Evolutionary conservation across 2,888 invertebrate genomes (phyloP).

Genomic region (Endomychus coccineus): DNA sequence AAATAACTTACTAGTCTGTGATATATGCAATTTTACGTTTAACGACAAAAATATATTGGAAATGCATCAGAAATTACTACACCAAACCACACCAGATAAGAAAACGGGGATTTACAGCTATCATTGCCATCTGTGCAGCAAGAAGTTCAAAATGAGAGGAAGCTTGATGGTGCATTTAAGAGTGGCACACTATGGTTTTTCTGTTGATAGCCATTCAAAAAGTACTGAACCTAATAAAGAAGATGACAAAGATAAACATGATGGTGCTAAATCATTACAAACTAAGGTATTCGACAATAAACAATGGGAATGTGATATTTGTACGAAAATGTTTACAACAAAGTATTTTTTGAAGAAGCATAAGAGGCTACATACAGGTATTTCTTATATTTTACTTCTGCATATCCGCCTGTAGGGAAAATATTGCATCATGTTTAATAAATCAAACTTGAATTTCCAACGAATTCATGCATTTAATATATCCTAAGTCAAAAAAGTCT

Average conservation of each 20-base stretch:
- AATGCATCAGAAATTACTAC: slow-evolving; percentile 69
- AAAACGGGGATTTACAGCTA: slow-evolving; percentile 43
- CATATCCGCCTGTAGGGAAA: no score
- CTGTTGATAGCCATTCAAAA: slow-evolving; percentile 1
- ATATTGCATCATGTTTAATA: no score
- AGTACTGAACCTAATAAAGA: background rate
- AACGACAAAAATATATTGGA: slow-evolving; percentile 60
- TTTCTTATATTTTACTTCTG: slow-evolving; percentile 8
- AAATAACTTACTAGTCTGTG: slow-evolving; percentile 44
- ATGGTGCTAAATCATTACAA: background rate
- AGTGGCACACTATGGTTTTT: slow-evolving; percentile 66
- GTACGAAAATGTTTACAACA: slow-evolving; percentile 77
- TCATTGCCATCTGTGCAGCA: slow-evolving; percentile 70
- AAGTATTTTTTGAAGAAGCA: slow-evolving; percentile 87
- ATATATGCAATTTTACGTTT: slow-evolving; percentile 67
- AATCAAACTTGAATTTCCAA: no score
- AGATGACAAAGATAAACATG: slow-evolving; percentile 6
- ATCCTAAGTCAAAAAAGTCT: no score
- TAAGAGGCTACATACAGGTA: slow-evolving; percentile 76
- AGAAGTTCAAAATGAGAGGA: slow-evolving; percentile 74
- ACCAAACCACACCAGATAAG: slow-evolving; percentile 41
- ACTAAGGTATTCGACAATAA: slow-evolving; percentile 48
- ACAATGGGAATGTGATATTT: slow-evolving; percentile 81
- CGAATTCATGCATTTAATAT: no score
- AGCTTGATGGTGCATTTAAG: slow-evolving; percentile 74